Base-by-base conservation (phyloP, 2,888 invertebrate genomes). In the Chesias legatella region DNA sequence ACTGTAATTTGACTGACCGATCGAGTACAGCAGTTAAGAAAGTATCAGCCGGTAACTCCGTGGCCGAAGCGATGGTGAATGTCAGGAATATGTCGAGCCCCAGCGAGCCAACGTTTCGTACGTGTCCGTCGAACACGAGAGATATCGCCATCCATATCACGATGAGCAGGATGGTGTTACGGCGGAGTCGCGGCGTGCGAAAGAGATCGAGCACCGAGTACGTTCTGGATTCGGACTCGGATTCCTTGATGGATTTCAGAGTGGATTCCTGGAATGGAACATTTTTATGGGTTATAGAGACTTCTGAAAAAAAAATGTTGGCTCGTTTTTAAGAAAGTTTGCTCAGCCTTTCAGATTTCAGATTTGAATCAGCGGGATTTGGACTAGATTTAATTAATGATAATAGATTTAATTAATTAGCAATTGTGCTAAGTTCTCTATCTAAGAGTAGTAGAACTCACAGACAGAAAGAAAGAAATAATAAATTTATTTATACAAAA, bases 81-180 rank as follows among this genome's bases (percentile, higher is more conserved):
- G 95, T 95, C 40, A 95, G 69, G 71, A 95, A 96, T n/a, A 95
- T 91, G 60, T 95, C 92, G 56, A 95, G 77, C 0, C 95, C 95
- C 26, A 96, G 79, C 6, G 95, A 94, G 0, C 95, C 94, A 0
- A 96, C 95, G 67, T 96, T 96, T 63, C 96, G 89, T 8, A 96
- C 95, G 67, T 97, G 96, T 0, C 95, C 95, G 63, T 96, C 95
- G 73, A 96, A 95, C 0, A 95, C 95, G 63, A 96, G 67, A 0
- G 95, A 95, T 40, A 96, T 94, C n/a, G 94, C 92, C 94, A 95
- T 95, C 96, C 96, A 96, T 55, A 96, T 94, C 1, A 95, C 58
- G 53, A 95, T 94, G 10, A 96, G 89, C 0, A 96, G 85, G 31
- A 96, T 80, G 0, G 95, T 94, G 47, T 94, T 94, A 46, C 91